Percentiles rank a stretch among this genome's conserved stretches.
phyloP scores from a whole-genome alignment of 2,797 vertebrate species.

The Anabas testudineus region DNA sequence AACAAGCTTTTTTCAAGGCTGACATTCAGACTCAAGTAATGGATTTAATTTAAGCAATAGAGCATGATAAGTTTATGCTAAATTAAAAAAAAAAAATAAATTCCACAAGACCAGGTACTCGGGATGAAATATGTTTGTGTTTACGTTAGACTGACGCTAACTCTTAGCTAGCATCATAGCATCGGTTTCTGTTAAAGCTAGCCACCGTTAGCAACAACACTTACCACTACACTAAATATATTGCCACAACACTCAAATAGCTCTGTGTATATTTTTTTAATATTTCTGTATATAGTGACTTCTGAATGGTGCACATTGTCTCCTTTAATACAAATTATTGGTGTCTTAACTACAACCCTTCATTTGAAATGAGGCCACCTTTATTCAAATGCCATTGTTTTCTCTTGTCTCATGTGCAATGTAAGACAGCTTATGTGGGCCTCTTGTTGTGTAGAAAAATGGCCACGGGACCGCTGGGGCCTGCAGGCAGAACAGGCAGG shows the following conservation, averaged over 20 bases:
- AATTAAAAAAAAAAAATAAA: no score
- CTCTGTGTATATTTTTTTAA: no score
- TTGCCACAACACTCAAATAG: not conserved
- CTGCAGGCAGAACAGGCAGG: conserved; percentile 77
- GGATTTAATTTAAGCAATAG: no score
- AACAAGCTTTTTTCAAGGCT: no score
- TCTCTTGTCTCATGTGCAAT: conserved; percentile 41
- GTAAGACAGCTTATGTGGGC: conserved; percentile 38
- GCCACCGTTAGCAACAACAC: not conserved
- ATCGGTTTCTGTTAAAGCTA: no score
- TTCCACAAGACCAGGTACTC: no score
- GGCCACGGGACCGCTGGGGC: conserved; percentile 61
- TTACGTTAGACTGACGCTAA: no score
- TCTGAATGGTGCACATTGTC: conserved; percentile 4
- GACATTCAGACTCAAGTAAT: no score
- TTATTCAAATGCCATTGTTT: conserved; percentile 36
- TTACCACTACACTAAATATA: not conserved
- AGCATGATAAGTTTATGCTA: no score
- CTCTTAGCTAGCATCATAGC: no score
- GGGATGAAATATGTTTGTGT: no score
- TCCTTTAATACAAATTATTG: conserved; percentile 28
- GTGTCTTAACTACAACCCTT: conserved; percentile 1
- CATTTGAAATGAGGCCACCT: conserved; percentile 20
- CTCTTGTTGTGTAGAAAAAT: conserved; percentile 84
- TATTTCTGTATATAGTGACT: not conserved